Base-by-base conservation (phyloP, 2,797 vertebrate species). In the Gouania willdenowi region DNA sequence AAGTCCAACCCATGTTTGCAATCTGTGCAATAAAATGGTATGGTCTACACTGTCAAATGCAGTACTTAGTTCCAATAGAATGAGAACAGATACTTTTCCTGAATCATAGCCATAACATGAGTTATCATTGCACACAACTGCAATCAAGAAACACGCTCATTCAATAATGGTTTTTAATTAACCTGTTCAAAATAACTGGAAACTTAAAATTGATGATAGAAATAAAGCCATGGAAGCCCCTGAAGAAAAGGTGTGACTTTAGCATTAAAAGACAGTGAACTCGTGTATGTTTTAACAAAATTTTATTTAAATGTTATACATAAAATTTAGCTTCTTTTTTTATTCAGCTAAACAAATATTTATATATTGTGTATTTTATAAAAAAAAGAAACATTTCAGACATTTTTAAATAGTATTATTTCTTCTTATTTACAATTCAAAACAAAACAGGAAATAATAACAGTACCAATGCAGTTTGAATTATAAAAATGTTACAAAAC, bases 341-440 rank as follows among this genome's bases (percentile, higher is more conserved):
- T 55, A 78, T 85, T 87, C 83, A 88, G 82, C 84, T 83, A 88
- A 88, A 89, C 84, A 86, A 85, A 87, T 83, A 81, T 79, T 86
- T 77, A 81, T 87, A 89, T 85, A 85, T 69, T 59, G 77, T 82
- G 75, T 87, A 83, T 78, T 88, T 88, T 85, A 85, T 87, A 82
- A 79, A 20, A 82, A 78, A 86, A 80, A 66, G 47, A 75, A 81
- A 77, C 60, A 71, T 76, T 75, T 79, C 70, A 92, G 92, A 91
- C 89, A 89, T 91, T 92, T 92, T 93, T 90, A 89, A 93, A 93
- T 94, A 94, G 88, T 85, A 90, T 92, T 92, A 93, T 91, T 92
- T 95, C 90, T 92, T 95, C 90, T 91, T 99, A 99, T 98, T 91
- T 99, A 99, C 96, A 99, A 77, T 83, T 88, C 83, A 88, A 92